These are phyloP conservation scores for Nematopogon swammerdamellus DNA, from an alignment of 2,888 invertebrate species.

Conservation along the genomic window DNA sequence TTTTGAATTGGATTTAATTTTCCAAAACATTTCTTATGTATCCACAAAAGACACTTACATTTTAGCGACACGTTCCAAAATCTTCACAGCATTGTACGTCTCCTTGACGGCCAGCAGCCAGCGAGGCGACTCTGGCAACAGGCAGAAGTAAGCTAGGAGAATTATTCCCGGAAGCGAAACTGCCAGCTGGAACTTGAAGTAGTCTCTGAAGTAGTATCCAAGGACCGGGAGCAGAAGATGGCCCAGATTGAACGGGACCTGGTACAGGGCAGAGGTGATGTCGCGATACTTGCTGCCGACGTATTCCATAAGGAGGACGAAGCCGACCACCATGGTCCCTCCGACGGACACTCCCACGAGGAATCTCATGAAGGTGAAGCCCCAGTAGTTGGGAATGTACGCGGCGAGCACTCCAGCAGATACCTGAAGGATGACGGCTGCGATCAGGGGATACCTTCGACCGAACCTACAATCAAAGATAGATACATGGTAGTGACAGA, in stretches of 20 bases:
- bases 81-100: constrained; percentile 59
- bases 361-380: constrained; percentile 65
- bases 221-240: constrained; percentile 61
- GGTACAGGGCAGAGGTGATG: constrained; percentile 62
- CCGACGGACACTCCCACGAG: constrained; percentile 72
- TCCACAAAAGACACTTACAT: too few species aligned
- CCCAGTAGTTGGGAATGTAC: constrained; percentile 57
- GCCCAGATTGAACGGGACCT: constrained; percentile 66
- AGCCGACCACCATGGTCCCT: constrained; percentile 72
- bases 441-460: constrained; percentile 66
- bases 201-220: constrained; percentile 63
- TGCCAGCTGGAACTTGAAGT: constrained; percentile 62
- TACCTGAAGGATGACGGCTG: constrained; percentile 70
- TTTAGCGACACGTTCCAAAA: constrained; percentile 65
- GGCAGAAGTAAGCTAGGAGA: constrained; percentile 61
- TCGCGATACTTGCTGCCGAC: constrained; percentile 58
- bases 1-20: too few species aligned
- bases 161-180: constrained; percentile 59
- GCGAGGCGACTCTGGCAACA: constrained; percentile 76
- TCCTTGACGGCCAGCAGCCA: constrained; percentile 73
- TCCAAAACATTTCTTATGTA: too few species aligned
- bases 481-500: too few species aligned
- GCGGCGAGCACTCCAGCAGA: constrained; percentile 65
- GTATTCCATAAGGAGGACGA: constrained; percentile 64
- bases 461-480: constrained; percentile 67